Evolutionary conservation across 2,113 vertebrate genomes (phyloP).

Genomic region (Grammomys surdaster): DNA sequence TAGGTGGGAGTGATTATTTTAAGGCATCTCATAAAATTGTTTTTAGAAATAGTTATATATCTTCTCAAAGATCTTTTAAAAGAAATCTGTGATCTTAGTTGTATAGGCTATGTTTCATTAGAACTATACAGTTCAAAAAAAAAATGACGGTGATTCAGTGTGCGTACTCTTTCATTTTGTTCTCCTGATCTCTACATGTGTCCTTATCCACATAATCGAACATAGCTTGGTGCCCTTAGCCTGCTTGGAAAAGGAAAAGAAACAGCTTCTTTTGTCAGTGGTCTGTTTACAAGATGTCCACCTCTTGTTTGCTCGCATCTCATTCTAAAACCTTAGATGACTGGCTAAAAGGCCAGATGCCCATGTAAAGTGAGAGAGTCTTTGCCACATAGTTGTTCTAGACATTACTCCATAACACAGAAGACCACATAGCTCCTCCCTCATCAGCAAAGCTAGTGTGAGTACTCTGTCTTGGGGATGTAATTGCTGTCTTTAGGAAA

Average conservation of each 20-base stretch:
- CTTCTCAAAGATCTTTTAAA: not conserved
- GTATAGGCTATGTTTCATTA: not conserved
- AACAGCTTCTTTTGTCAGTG: not conserved
- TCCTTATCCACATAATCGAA: not conserved
- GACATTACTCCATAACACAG: too few relatives aligned
- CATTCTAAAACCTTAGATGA: not conserved
- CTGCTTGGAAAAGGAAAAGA: too few relatives aligned
- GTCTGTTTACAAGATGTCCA: not conserved
- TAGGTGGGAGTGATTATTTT: not conserved
- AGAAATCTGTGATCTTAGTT: not conserved
- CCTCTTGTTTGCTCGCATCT: not conserved
- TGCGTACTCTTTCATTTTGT: not conserved
- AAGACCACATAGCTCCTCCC: not conserved
- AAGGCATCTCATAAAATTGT: not conserved
- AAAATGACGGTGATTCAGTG: fast-evolving
- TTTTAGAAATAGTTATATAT: not conserved
- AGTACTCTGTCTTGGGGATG: not conserved
- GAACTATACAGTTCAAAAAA: not conserved
- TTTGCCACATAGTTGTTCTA: not conserved
- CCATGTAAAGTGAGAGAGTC: not conserved
- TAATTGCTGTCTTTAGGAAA: not conserved
- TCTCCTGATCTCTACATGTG: fast-evolving
- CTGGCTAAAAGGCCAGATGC: not conserved
- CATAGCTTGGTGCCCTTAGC: not conserved
- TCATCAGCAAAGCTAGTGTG: not conserved